Evolutionary conservation across 2,113 vertebrate species (phyloP).

Genomic region (Podarcis cretensis): DNA sequence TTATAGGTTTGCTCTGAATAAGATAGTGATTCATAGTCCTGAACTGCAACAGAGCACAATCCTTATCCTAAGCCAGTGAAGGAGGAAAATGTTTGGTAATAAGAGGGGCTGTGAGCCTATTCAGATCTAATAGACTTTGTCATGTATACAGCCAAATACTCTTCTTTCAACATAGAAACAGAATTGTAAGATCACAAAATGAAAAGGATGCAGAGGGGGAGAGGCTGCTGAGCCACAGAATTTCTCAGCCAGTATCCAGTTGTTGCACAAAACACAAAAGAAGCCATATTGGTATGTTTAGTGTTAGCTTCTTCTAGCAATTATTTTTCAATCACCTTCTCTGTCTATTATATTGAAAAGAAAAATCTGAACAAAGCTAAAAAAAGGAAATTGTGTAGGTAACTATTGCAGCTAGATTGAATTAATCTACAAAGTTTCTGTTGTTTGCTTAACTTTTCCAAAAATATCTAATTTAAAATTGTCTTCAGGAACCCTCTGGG

Average conservation of each 20-base stretch:
- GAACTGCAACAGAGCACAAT: slow-evolving; percentile 26
- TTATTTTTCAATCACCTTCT: slow-evolving; percentile 1
- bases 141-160: slow-evolving; percentile 27
- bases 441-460: background rate
- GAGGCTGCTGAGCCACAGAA: background rate
- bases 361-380: slow-evolving; percentile 19
- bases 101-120: slow-evolving; percentile 21
- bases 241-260: slow-evolving; percentile 24
- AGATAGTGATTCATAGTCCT: slow-evolving; percentile 39
- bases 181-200: slow-evolving; percentile 10
- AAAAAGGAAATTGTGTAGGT: background rate
- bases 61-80: slow-evolving; percentile 31
- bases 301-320: background rate
- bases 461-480: background rate
- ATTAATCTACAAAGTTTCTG: background rate
- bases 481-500: too few species aligned
- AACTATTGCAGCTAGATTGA: background rate
- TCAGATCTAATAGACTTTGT: slow-evolving; percentile 21
- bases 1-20: slow-evolving; percentile 37
- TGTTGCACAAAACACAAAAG: background rate
- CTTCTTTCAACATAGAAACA: slow-evolving; percentile 15
- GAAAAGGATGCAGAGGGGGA: background rate
- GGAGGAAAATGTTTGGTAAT: slow-evolving; percentile 37
- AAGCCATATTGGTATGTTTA: slow-evolving; percentile 15
- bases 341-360: slow-evolving; percentile 4